Evolutionary conservation across 2,113 vertebrate genomes (phyloP).

Genomic region (human): GRCh38 chr2:174254501-174255000

Average conservation of each 20-base stretch:
- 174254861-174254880: slow-evolving; percentile 19
- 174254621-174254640: too few species aligned
- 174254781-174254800: neutral
- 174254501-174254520: too few species aligned
- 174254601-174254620: too few species aligned
- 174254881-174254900: neutral
- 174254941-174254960: neutral
- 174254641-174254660: too few species aligned
- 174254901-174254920: neutral
- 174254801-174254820: slow-evolving; percentile 12
- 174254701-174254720: neutral
- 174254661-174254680: too few species aligned
- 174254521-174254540: too few species aligned
- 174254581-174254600: too few species aligned
- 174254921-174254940: neutral
- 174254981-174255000: too few species aligned
- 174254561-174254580: too few species aligned
- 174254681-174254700: neutral
- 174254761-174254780: slow-evolving; percentile 30
- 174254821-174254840: neutral
- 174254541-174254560: too few species aligned
- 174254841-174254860: neutral
- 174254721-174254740: slow-evolving; percentile 24
- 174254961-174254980: too few species aligned
- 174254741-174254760: neutral